Percentiles rank a stretch among this genome's conserved stretches.
These are phyloP conservation scores for Nycticebus coucang DNA, from an alignment of 2,113 vertebrate genomes.

Conservation along the genomic window DNA sequence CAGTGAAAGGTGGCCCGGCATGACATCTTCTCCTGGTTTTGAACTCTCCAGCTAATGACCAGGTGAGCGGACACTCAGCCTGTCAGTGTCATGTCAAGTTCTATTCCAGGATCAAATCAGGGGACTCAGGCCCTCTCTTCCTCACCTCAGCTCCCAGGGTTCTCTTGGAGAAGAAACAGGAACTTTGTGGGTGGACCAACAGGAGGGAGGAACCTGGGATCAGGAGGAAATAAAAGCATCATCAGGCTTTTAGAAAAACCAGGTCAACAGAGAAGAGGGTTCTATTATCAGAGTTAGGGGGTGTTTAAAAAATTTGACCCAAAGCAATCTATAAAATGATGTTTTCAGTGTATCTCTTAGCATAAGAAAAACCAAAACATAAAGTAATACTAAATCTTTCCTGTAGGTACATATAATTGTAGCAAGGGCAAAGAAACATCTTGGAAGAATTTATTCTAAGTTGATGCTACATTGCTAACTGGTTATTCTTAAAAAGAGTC, in stretches of 20 bases:
- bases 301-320: not conserved
- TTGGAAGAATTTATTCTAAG: not conserved
- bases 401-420: not conserved
- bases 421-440: not conserved
- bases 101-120: not conserved
- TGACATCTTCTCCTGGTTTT: not conserved
- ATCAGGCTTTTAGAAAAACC: not conserved
- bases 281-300: not conserved
- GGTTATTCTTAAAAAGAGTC: not conserved
- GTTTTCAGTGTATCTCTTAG: not conserved
- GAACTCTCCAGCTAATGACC: slow-evolving; percentile 34
- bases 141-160: not conserved
- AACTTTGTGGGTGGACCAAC: not conserved
- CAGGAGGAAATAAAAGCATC: not conserved
- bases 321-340: not conserved
- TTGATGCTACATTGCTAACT: not conserved
- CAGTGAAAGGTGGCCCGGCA: not conserved
- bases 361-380: not conserved
- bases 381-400: not conserved
- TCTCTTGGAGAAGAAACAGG: not conserved
- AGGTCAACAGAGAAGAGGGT: not conserved
- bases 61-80: not conserved
- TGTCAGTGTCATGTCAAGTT: slow-evolving; percentile 22
- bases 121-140: not conserved
- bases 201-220: not conserved